A percentile compares a stretch with the other conserved stretches of the same genome.
Evolutionary conservation across 2,113 vertebrate genomes (phyloP).

Genomic region (Tetraodon nigroviridis): DNA sequence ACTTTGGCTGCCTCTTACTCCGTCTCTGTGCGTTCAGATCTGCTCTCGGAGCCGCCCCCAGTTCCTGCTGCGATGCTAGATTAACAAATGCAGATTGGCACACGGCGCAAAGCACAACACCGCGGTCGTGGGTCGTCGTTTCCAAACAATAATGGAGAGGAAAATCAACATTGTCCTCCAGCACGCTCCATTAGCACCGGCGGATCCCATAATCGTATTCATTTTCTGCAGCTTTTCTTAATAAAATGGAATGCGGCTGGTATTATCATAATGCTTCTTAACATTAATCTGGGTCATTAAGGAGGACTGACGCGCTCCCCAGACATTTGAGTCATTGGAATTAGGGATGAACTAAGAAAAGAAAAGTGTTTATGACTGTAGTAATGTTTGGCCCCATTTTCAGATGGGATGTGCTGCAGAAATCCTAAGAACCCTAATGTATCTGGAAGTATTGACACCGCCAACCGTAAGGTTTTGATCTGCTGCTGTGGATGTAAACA

Average conservation of each 20-base stretch:
- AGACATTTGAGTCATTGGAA: constrained; percentile 62
- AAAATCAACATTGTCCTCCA: constrained; percentile 68
- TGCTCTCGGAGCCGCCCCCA: background rate
- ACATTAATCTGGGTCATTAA: constrained; percentile 78
- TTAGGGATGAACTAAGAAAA: constrained; percentile 45
- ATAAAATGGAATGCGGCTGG: constrained; percentile 76
- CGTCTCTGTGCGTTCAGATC: constrained; percentile 6
- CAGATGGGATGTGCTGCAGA: constrained; percentile 50
- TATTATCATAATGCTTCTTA: constrained; percentile 76
- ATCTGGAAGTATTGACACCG: constrained; percentile 38
- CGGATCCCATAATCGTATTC: constrained; percentile 67
- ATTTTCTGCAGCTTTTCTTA: constrained; percentile 80
- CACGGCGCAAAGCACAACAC: no score
- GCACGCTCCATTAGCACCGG: constrained; percentile 69
- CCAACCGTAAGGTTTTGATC: constrained; percentile 53
- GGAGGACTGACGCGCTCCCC: constrained; percentile 71
- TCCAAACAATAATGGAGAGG: constrained; percentile 68
- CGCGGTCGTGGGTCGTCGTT: constrained; percentile 52
- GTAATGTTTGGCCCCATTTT: constrained; percentile 56
- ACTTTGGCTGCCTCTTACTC: constrained; percentile 33
- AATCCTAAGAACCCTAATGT: constrained; percentile 28
- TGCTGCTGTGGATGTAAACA: constrained; percentile 66
- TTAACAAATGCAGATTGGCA: constrained; percentile 29
- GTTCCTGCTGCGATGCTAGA: constrained; percentile 41
- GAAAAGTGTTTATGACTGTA: constrained; percentile 44